phyloP scores from a whole-genome alignment of 1,140 invertebrate genomes.

The Trichonephila inaurata region DNA sequence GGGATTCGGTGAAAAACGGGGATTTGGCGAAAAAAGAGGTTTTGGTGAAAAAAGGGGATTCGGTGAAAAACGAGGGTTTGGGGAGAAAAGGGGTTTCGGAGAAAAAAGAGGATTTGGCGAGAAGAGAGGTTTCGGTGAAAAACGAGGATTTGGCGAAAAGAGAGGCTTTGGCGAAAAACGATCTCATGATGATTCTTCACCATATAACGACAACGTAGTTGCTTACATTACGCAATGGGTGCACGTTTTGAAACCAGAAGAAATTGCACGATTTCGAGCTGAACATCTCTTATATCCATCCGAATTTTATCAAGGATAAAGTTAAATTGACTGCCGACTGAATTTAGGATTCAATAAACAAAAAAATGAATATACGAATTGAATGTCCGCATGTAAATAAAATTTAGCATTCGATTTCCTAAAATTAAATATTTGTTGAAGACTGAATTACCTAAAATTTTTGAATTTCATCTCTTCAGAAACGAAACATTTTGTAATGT shows the following conservation, averaged over 20 bases:
- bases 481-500: no score
- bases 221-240: constrained; percentile 56
- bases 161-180: constrained; percentile 68
- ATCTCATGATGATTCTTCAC: background rate
- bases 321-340: background rate
- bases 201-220: constrained; percentile 13
- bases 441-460: no score
- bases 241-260: constrained; percentile 53
- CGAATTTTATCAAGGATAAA: background rate
- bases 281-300: background rate
- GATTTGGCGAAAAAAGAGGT: constrained; percentile 30
- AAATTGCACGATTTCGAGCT: background rate
- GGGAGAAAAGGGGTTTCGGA: constrained; percentile 55
- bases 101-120: constrained; percentile 62
- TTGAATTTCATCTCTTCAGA: no score
- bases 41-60: constrained; percentile 63
- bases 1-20: no score
- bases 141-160: constrained; percentile 68
- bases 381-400: no score
- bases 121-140: constrained; percentile 74
- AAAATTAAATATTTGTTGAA: no score
- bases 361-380: no score
- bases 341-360: no score
- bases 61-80: constrained; percentile 53
- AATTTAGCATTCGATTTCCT: no score